Base-by-base conservation (phyloP, 2,888 invertebrate genomes). In the Pristionchus japonicus region DNA sequence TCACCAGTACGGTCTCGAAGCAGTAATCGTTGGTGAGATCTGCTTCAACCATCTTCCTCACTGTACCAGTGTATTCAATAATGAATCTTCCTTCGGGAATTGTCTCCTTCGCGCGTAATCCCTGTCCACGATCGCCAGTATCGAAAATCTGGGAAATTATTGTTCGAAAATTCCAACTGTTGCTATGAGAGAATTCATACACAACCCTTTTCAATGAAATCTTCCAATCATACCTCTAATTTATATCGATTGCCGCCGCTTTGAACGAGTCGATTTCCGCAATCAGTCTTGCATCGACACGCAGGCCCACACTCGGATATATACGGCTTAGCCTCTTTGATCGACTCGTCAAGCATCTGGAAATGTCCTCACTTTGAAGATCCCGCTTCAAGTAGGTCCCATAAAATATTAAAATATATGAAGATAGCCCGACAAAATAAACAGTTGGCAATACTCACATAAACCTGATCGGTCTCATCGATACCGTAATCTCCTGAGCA, bases 201-300 rank as follows among this genome's bases (percentile, higher is more conserved):
- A n/a, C n/a, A n/a, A n/a, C n/a, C n/a, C n/a, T 57, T 57, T 57
- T 57, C 3, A 57, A 57, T 61, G 4, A 61, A 6, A 27, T 27
- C n/a, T 11, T 34, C 37, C 1, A 27, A 74, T 17, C 27, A 23
- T n/a, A 92, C 91, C 90, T 92, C 91, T 20, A 92, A 86, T 23
- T 90, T 90, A 70, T 89, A 88, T 17, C 67, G n/a, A 11, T 47
- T 88, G 3, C 91, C 88, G 9, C 91, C 91, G 49, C 91, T 91
- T 80, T 92, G 92, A 1, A 91, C 92, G 11, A 92, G 90, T 20
- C 92, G 89, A 87, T 92, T 92, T 0, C 91, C 91, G 77, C 92
- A 92, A 77, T 89, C 90, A 17, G 91, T 87, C 20, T 89, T 88
- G 61, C 92, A 92, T 27, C 87, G 85, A 70, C 92, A 92, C n/a